phyloP scores from a whole-genome alignment of 2,888 invertebrate species.

The Pyrrhosoma nymphula region DNA sequence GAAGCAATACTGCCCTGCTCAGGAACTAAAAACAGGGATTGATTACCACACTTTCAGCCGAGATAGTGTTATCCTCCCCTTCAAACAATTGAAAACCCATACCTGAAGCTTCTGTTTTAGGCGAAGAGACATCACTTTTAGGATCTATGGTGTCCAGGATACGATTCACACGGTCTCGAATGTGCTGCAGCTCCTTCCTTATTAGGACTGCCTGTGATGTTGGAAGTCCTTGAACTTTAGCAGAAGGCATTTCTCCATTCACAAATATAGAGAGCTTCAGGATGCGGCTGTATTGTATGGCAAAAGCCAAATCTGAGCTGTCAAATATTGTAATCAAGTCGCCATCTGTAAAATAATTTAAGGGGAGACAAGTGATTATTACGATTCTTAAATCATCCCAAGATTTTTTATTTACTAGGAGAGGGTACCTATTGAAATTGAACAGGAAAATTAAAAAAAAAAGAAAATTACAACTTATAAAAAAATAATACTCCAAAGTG shows the following conservation, averaged over 20 bases:
- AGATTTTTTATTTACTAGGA: no score
- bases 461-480: no score
- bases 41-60: constrained; percentile 68
- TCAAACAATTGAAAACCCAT: background rate
- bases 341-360: constrained; percentile 80
- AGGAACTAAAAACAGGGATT: constrained; percentile 63
- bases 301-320: constrained; percentile 85
- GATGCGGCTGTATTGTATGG: constrained; percentile 84
- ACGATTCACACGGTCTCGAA: constrained; percentile 82
- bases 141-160: constrained; percentile 79
- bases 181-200: constrained; percentile 77
- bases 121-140: constrained; percentile 62
- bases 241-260: constrained; percentile 74
- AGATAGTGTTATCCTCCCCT: constrained; percentile 70
- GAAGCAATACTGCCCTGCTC: constrained; percentile 70
- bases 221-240: constrained; percentile 71
- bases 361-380: constrained; percentile 59
- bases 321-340: constrained; percentile 86
- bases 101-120: constrained; percentile 63
- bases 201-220: constrained; percentile 73
- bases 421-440: no score
- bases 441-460: no score
- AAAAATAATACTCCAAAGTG: no score
- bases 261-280: constrained; percentile 83
- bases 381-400: background rate